These are phyloP conservation scores for Danaus plexippus DNA, from an alignment of 1,140 invertebrate genomes.

Conservation along the genomic window DNA sequence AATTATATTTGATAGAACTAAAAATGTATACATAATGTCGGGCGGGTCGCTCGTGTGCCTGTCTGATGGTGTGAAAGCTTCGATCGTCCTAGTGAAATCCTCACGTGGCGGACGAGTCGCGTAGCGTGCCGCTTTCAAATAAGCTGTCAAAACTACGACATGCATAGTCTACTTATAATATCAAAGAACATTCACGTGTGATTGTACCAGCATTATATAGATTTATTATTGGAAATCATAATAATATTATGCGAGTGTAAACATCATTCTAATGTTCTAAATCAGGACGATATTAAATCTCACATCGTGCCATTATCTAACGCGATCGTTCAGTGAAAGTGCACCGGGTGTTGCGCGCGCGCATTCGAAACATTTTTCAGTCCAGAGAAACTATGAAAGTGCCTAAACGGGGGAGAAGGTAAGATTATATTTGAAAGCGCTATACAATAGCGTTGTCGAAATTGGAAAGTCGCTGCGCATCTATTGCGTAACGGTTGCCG, in stretches of 20 bases:
- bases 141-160: constrained; percentile 20
- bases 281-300: constrained; percentile 11
- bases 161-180: too few species aligned
- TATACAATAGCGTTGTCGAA: constrained; percentile 70
- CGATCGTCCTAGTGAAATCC: constrained; percentile 52
- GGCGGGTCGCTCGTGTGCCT: constrained; percentile 22
- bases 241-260: too few species aligned
- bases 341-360: constrained; percentile 46
- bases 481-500: constrained; percentile 66
- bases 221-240: too few species aligned
- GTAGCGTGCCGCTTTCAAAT: constrained; percentile 37
- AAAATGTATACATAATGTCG: too few species aligned
- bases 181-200: too few species aligned
- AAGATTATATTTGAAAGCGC: constrained; percentile 69
- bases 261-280: too few species aligned
- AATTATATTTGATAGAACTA: too few species aligned
- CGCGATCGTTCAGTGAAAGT: constrained; percentile 58
- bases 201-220: too few species aligned
- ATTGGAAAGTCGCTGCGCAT: constrained; percentile 68
- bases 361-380: constrained; percentile 64
- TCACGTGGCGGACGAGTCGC: constrained; percentile 45
- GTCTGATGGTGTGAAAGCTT: constrained; percentile 53
- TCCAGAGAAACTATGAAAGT: constrained; percentile 64
- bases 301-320: constrained; percentile 5
- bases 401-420: constrained; percentile 54